Base-by-base conservation (phyloP, 2,113 vertebrate genomes). In the Psammodynastes pulverulentus region DNA sequence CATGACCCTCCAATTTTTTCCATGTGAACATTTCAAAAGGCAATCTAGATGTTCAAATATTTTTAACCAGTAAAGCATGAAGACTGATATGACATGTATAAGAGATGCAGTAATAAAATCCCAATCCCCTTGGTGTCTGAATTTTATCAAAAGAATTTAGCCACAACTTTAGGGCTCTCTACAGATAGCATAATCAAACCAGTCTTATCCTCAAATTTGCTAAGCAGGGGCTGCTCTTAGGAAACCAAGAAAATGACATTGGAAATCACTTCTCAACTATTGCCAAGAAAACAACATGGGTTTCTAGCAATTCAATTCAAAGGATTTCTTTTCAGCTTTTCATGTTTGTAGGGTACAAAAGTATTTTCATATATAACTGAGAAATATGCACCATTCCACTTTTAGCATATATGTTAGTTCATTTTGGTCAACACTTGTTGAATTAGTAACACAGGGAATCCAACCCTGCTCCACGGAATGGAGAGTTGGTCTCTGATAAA, bases 41-140 rank as follows among this genome's bases (percentile, higher is more conserved):
- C 67, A 29, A 92, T 88, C 34, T 90, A 9, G 15, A 67, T 89
- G 93, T 94, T 86, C 89, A 88, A 19, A 2, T 86, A 84, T 86
- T 96, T 94, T 96, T 49, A 49, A 49, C 12, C 51, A 2, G n/a
- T 93, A 93, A 89, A 56, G 51, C 21, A 90, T 2, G 3, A 29
- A 43, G 62, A 84, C 24, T 39, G 23, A 0, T 84, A 62, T 87
- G 46, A 86, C 34, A 56, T 48, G 9, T 90, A 23, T 62, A 45
- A 13, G 8, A 58, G 34, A 21, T 92, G 84, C 29, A 46, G 62
- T n/a, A n/a, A 92, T 91, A 3, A 0, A 0, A 52, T 43, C 91
- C 58, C 90, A 94, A 91, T 88, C 8, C 62, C 3, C 85, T 39
- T 86, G 49, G 89, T 52, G 8, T 0, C 23, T 72, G 58, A 21